A percentile compares a stretch with the other conserved stretches of the same genome.
These are phyloP conservation scores for Nyleta sp. DNA, from an alignment of 2,888 invertebrate species.

Conservation along the genomic window DNA sequence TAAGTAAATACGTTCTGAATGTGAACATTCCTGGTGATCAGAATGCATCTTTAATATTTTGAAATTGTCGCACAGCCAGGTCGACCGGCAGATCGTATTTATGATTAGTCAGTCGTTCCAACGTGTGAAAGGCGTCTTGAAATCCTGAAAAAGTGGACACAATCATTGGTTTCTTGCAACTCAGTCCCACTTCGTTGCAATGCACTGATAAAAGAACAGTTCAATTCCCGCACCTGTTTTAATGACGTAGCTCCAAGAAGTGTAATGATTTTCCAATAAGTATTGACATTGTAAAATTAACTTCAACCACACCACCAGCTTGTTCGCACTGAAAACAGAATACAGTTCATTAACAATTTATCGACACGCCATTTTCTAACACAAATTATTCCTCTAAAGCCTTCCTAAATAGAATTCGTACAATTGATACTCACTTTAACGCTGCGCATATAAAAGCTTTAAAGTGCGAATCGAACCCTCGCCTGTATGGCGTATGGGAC, in stretches of 20 bases:
- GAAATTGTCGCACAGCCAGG: slow-evolving; percentile 97
- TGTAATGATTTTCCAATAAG: slow-evolving; percentile 90
- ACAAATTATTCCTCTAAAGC: not conserved
- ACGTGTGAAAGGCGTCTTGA: slow-evolving; percentile 95
- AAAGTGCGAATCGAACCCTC: slow-evolving; percentile 98
- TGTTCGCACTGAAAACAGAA: slow-evolving; percentile 87
- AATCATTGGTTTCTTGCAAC: too few species aligned
- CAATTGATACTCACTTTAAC: slow-evolving; percentile 88
- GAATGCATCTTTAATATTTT: slow-evolving; percentile 96
- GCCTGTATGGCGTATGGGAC: slow-evolving; percentile 95
- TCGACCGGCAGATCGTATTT: slow-evolving; percentile 98
- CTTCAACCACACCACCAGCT: slow-evolving; percentile 96
- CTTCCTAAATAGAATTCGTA: not conserved
- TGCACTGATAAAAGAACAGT: too few species aligned
- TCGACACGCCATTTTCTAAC: too few species aligned
- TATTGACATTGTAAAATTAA: slow-evolving; percentile 94
- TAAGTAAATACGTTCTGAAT: slow-evolving; percentile 16
- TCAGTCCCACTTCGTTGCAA: too few species aligned
- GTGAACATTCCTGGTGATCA: slow-evolving; percentile 67
- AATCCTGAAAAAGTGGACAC: slow-evolving; percentile 91
- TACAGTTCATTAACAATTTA: too few species aligned
- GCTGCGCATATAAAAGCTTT: slow-evolving; percentile 99
- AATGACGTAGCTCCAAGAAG: slow-evolving; percentile 97
- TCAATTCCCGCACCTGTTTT: too few species aligned
- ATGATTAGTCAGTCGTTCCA: slow-evolving; percentile 92